phyloP scores from a whole-genome alignment of 1,140 invertebrate genomes.

The Drosophila teissieri region DNA sequence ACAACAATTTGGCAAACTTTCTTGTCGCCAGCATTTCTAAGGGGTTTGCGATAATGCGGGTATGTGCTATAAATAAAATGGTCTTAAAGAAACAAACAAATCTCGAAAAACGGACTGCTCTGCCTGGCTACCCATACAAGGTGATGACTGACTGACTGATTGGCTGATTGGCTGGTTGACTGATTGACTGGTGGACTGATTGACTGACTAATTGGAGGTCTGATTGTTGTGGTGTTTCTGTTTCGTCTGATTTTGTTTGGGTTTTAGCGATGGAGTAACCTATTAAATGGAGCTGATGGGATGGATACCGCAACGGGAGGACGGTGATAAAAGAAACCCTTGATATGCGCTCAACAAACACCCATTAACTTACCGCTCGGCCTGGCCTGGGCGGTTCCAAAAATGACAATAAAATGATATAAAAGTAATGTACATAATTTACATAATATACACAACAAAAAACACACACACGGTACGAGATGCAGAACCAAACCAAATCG shows the following conservation, averaged over 20 bases:
- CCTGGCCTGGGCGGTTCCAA: conserved; percentile 46
- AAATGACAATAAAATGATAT: conserved; percentile 2
- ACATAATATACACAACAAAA: conserved; percentile 12
- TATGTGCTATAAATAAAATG: conserved; percentile 71
- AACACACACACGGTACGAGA: conserved; percentile 34
- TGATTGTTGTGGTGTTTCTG: conserved; percentile 32
- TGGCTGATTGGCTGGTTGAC: conserved; percentile 1
- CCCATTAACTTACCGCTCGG: conserved; percentile 59
- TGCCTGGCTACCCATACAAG: neutral
- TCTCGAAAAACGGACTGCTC: neutral
- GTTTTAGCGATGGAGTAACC: neutral
- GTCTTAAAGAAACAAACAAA: conserved; percentile 37
- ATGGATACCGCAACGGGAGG: neutral
- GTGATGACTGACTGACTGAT: conserved; percentile 6
- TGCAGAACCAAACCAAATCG: conserved; percentile 32
- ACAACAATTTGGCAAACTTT: conserved; percentile 80
- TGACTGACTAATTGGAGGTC: conserved; percentile 12
- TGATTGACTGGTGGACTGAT: conserved; percentile 4
- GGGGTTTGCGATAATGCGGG: conserved; percentile 44
- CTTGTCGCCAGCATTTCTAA: conserved; percentile 48
- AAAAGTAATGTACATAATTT: conserved; percentile 19
- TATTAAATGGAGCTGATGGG: neutral
- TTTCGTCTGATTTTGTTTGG: conserved; percentile 23
- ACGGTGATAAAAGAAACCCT: neutral
- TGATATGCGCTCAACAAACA: conserved; percentile 17